These are phyloP conservation scores for Galerucella calmariensis DNA, from an alignment of 2,888 invertebrate species.

Conservation along the genomic window DNA sequence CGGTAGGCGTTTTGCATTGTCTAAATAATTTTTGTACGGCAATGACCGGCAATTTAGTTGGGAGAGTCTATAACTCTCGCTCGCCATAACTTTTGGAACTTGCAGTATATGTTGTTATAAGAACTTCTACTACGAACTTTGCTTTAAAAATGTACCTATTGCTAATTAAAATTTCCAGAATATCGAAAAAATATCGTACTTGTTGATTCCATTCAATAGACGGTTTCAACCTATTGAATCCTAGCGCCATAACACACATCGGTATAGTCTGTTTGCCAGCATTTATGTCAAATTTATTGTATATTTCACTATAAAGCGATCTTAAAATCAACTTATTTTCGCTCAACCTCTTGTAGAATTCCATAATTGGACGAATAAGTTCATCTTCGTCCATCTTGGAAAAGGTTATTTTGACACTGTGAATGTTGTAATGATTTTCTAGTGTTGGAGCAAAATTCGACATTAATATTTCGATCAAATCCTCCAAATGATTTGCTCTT, in stretches of 20 bases:
- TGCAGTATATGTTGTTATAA: too few relatives aligned
- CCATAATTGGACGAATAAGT: conserved; percentile 61
- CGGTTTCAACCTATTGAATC: conserved; percentile 57
- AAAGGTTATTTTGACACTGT: conserved; percentile 53
- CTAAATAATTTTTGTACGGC: too few relatives aligned
- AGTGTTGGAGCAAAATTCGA: conserved; percentile 57
- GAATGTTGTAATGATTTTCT: conserved; percentile 59
- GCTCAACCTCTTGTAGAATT: conserved; percentile 61
- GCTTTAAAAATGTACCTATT: too few relatives aligned
- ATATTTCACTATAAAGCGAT: conserved; percentile 53
- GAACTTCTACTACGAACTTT: too few relatives aligned
- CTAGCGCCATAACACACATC: conserved; percentile 58
- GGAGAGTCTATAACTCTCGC: too few relatives aligned
- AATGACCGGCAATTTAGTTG: too few relatives aligned
- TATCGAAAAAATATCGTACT: conserved; percentile 3
- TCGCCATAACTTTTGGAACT: too few relatives aligned
- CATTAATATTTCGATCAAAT: conserved; percentile 60
- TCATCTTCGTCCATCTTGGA: conserved; percentile 54
- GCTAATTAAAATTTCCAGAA: too few relatives aligned
- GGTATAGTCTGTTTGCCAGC: conserved; percentile 60
- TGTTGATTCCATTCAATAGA: conserved; percentile 54
- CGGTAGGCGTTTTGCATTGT: too few relatives aligned
- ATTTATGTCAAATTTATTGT: conserved; percentile 53
- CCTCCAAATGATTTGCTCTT: conserved; percentile 56
- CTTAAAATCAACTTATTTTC: conserved; percentile 62